Percentiles rank a stretch among this genome's conserved stretches.
phyloP scores from a whole-genome alignment of 1,140 invertebrate species.

The Planococcus citri region DNA sequence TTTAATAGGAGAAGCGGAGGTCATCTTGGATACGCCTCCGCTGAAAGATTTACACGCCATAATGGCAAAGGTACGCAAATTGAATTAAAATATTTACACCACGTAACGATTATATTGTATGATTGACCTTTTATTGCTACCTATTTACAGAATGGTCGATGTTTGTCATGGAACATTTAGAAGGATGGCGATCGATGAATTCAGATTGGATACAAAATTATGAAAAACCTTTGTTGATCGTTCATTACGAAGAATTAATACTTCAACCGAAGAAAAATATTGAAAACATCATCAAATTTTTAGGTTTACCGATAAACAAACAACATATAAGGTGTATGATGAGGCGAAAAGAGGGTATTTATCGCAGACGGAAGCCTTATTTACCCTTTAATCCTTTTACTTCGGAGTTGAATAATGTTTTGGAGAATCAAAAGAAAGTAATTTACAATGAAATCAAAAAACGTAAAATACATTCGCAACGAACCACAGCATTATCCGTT shows the following conservation, averaged over 20 bases:
- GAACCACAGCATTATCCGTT: too few species aligned
- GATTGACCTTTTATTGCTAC: background rate
- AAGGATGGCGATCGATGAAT: slow-evolving; percentile 51
- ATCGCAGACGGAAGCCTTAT: slow-evolving; percentile 47
- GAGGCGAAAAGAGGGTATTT: slow-evolving; percentile 52
- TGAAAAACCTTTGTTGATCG: slow-evolving; percentile 49
- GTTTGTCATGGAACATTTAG: slow-evolving; percentile 53
- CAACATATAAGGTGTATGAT: slow-evolving; percentile 45
- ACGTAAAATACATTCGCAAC: background rate
- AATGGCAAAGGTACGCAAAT: slow-evolving; percentile 42
- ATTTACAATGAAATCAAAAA: background rate
- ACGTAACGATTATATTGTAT: background rate
- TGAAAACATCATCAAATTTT: slow-evolving; percentile 44
- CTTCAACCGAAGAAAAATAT: slow-evolving; percentile 45
- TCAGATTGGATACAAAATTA: slow-evolving; percentile 55
- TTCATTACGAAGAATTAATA: slow-evolving; percentile 58
- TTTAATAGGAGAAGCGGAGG: slow-evolving; percentile 58
- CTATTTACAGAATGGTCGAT: slow-evolving; percentile 50
- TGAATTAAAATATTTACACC: background rate
- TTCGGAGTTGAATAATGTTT: slow-evolving; percentile 39
- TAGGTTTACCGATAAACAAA: slow-evolving; percentile 41
- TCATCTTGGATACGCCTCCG: slow-evolving; percentile 53
- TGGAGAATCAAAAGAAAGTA: slow-evolving; percentile 26
- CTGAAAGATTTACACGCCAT: slow-evolving; percentile 45
- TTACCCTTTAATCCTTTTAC: slow-evolving; percentile 55